phyloP scores from a whole-genome alignment of 2,888 invertebrate species.

The Drosophila nr. perissopoda region DNA sequence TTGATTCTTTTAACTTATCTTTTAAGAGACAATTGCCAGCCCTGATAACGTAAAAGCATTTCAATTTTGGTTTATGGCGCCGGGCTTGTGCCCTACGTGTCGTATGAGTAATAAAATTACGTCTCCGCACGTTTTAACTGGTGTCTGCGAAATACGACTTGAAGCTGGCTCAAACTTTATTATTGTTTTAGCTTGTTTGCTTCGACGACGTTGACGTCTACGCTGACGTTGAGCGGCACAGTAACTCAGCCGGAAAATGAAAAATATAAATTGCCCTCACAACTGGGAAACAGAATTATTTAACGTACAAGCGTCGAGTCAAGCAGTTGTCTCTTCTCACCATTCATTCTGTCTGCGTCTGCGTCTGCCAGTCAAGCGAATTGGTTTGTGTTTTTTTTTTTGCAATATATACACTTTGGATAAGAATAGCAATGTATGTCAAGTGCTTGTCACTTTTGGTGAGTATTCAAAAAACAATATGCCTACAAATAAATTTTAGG shows the following conservation, averaged over 20 bases:
- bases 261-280: conserved; percentile 83
- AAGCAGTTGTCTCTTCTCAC: conserved; percentile 59
- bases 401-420: conserved; percentile 17
- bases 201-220: conserved; percentile 43
- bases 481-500: conserved; percentile 1
- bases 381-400: conserved; percentile 19
- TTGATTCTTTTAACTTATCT: background rate
- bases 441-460: conserved; percentile 46
- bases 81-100: conserved; percentile 36
- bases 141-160: conserved; percentile 57
- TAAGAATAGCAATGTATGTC: conserved; percentile 31
- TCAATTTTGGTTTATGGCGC: conserved; percentile 15
- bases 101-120: conserved; percentile 76
- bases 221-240: conserved; percentile 59
- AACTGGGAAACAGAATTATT: conserved; percentile 81
- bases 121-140: conserved; percentile 40
- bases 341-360: conserved; percentile 10
- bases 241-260: conserved; percentile 83
- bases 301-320: conserved; percentile 67
- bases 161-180: conserved; percentile 59
- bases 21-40: conserved; percentile 21
- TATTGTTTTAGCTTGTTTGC: conserved; percentile 68
- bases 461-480: conserved; percentile 17
- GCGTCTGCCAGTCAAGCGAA: conserved; percentile 1
- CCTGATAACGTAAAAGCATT: conserved; percentile 41